These are phyloP conservation scores for Epinotia ramella DNA, from an alignment of 2,888 invertebrate genomes.

Conservation along the genomic window DNA sequence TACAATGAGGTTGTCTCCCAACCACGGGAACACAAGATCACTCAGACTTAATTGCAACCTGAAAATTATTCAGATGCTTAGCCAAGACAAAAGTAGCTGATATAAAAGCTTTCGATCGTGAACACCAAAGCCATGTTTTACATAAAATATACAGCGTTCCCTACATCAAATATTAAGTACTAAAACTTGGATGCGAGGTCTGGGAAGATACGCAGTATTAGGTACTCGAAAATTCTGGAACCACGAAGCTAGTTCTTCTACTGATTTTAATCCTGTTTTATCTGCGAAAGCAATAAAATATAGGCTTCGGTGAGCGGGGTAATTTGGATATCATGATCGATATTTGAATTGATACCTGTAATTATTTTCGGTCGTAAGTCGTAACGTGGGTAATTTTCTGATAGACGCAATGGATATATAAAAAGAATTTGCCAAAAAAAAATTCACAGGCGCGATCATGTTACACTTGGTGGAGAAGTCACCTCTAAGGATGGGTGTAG, in stretches of 20 bases:
- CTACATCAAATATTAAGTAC: conserved; percentile 2
- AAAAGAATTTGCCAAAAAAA: neutral
- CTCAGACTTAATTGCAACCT: too few species aligned
- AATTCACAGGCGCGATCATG: neutral
- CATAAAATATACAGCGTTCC: neutral
- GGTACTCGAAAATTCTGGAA: conserved; percentile 20
- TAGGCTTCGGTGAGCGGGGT: conserved; percentile 1
- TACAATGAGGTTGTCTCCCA: too few species aligned
- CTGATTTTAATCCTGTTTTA: conserved; percentile 33
- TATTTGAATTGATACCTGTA: neutral
- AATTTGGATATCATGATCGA: conserved; percentile 20
- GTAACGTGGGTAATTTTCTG: neutral
- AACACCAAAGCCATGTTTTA: neutral
- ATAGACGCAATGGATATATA: neutral
- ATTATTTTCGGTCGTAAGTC: neutral
- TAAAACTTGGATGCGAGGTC: conserved; percentile 12
- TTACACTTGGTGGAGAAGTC: neutral
- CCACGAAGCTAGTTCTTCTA: conserved; percentile 33
- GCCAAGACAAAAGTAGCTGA: too few species aligned
- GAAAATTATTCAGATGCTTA: too few species aligned
- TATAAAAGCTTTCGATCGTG: neutral
- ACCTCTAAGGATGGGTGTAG: too few species aligned
- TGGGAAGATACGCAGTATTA: conserved; percentile 7
- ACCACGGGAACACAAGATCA: too few species aligned
- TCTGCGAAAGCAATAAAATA: conserved; percentile 25